Conservation (phyloP, 2,113 vertebrate species). For the Dendrocopos noguchii region DNA sequence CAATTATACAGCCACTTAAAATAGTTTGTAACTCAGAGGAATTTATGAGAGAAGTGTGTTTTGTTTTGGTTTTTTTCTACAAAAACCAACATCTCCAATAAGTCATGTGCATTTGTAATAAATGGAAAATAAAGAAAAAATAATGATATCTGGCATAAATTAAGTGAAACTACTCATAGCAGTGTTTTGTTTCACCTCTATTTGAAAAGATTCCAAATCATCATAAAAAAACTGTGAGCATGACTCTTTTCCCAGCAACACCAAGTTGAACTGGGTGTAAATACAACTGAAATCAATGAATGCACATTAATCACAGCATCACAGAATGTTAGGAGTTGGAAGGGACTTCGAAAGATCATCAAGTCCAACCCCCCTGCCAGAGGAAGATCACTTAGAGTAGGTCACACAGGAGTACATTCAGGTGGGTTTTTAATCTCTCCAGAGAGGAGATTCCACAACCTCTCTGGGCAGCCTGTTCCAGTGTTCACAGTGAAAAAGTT, state of each 20-base stretch:
- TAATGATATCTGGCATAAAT: neutral
- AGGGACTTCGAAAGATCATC: too few species aligned
- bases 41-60: neutral
- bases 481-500: too few species aligned
- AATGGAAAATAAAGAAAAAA: neutral
- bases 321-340: too few species aligned
- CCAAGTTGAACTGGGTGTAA: neutral
- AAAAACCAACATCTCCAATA: neutral
- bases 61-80: neutral
- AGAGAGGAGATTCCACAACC: too few species aligned
- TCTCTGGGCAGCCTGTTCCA: too few species aligned
- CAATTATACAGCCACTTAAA: constrained; percentile 22
- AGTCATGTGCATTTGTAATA: neutral
- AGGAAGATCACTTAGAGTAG: too few species aligned
- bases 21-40: constrained; percentile 2
- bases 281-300: neutral
- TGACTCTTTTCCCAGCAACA: neutral
- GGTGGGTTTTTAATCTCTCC: too few species aligned
- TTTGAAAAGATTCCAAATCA: neutral
- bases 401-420: too few species aligned
- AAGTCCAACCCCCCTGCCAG: too few species aligned
- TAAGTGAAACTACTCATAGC: neutral
- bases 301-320: neutral
- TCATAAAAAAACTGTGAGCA: neutral
- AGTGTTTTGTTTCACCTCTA: neutral